Base-by-base conservation (phyloP, 2,888 invertebrate species). In the Arenicola marina region DNA sequence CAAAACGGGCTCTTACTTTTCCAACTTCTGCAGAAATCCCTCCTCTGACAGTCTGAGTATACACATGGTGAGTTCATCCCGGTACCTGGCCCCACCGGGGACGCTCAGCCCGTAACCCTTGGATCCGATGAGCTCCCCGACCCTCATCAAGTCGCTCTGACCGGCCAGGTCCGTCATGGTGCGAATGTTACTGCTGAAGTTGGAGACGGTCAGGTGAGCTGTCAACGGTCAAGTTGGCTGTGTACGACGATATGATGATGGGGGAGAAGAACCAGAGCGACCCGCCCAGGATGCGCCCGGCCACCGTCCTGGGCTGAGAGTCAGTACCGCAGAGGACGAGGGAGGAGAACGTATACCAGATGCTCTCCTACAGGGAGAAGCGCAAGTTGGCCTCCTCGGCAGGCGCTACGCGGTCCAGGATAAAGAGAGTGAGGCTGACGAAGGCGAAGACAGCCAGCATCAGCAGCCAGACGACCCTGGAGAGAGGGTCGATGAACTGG, bases 241-340 rank as follows among this genome's bases (percentile, higher is more conserved):
- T 57, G 46, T 57, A 57, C 7, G 57, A 28, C 4, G 57, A 57
- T 18, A 57, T 57, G 46, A 57, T 57, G 31, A 57, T 57, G 29
- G 32, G 53, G 15, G 53, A 53, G 67, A 81, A 80, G 63, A 82
- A 77, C 78, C 80, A 80, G 76, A 81, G 78, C n/a, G 79, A 76
- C n/a, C 77, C 77, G 2, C 79, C 78, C 21, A 82, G 65, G 31
- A 82, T 51, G 1, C 63, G 80, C 91, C 4, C 85, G 84, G 91
- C 93, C 91, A 74, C 89, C 90, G 26, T 61, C 4, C 46, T 54
- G 2, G 63, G 55, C 21, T 24, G 24, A 15, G 32, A 29, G 3
- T 32, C 48, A 31, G 59, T 31, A 11, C 51, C 24, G 1, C 24
- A 18, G 24, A 48, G 59, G 15, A 59, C 18, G 51, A 59, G 29